Evolutionary conservation across 1,140 invertebrate genomes (phyloP), one percentile per base, ranked within the genome.

Genomic region (Diploscapter pachys): DNA sequence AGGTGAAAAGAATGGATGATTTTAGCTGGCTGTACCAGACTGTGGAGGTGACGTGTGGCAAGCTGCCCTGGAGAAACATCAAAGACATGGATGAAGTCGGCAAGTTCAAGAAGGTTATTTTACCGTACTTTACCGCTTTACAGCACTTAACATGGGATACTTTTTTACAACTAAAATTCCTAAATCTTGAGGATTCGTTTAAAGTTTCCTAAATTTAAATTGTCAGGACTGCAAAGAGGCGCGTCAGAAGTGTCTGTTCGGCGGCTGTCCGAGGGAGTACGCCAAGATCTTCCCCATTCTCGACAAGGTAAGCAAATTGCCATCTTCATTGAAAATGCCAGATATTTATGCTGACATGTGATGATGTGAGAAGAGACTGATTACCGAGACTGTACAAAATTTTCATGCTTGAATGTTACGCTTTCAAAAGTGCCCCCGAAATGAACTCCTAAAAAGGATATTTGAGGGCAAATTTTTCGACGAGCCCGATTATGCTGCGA

Each of bases 221-320:
- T 31, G 31, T 31, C 77, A 83, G 53, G 80, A 80, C 48, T 72
- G 65, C 48, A 76, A 74, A 67, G 77, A 72, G 13, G 71, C 59
- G 62, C 55, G 63, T 11, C 81, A 53, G 11, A 69, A 75, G n/a
- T 63, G 79, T 48, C 78, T 81, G 2, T 81, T 81, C 62, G 80
- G 80, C 4, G 79, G 79, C 4, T 81, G 80, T 63, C 80, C 80
- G 11, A 73, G 80, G 49, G 69, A 81, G 65, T 82, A 77, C 68
- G 70, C 80, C 53, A 78, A 81, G 31, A 56, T 81, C 49, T 64
- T 81, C 62, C 78, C 75, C 5, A 75, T 76, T 55, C 59, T 83
- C 51, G 80, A 81, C 59, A 76, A 76, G 50, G 31, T 31, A 31
- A 31, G 31, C 31, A 31, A 31, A 31, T 31, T 31, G 31, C 31